Evolutionary conservation across 2,888 invertebrate genomes (phyloP).

Genomic region (Volucella zonaria): DNA sequence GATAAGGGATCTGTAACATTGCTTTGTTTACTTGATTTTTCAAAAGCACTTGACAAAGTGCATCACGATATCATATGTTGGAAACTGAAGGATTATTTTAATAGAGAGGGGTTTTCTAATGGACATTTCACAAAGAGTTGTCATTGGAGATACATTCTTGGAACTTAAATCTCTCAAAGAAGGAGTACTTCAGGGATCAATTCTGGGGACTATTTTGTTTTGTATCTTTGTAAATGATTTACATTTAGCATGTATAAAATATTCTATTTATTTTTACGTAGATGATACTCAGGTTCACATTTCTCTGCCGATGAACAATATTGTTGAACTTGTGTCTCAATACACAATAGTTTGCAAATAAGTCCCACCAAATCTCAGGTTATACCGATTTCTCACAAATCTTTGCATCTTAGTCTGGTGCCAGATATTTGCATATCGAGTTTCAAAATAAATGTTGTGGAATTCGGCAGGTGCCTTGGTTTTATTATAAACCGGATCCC

Average conservation of each 20-base stretch:
- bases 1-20: background rate
- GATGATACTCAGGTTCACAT: too few relatives aligned
- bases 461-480: too few relatives aligned
- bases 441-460: too few relatives aligned
- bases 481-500: too few relatives aligned
- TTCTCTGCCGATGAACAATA: too few relatives aligned
- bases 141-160: background rate
- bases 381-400: too few relatives aligned
- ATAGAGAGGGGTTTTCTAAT: background rate
- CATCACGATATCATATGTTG: background rate
- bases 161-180: background rate
- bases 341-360: too few relatives aligned
- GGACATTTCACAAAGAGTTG: background rate
- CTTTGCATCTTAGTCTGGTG: too few relatives aligned
- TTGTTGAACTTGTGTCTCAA: too few relatives aligned
- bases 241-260: background rate
- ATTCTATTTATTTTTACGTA: too few relatives aligned
- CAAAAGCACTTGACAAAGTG: background rate
- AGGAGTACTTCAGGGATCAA: background rate
- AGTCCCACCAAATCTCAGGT: too few relatives aligned
- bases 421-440: too few relatives aligned
- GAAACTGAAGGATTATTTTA: background rate
- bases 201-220: background rate
- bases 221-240: background rate
- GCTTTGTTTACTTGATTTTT: background rate